Percentiles rank a stretch among this genome's conserved stretches.
Conservation (phyloP, 2,113 vertebrate species). For the Gambusia holbrooki region DNA sequence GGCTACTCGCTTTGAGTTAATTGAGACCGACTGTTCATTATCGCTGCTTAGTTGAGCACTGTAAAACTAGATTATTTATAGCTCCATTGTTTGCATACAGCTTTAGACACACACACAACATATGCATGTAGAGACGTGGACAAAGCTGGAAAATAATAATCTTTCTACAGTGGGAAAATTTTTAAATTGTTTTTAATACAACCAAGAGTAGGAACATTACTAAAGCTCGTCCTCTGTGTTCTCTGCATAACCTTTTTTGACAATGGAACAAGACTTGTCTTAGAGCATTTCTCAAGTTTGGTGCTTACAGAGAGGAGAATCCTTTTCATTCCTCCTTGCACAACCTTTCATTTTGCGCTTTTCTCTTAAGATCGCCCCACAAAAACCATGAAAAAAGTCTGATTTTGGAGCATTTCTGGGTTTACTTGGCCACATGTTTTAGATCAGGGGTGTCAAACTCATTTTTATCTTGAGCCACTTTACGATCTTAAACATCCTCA, state of each 20-base stretch:
- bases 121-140: background rate
- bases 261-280: no score
- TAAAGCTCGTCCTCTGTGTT: no score
- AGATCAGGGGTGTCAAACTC: background rate
- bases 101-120: constrained; percentile 5
- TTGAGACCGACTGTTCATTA: constrained; percentile 65
- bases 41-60: constrained; percentile 54
- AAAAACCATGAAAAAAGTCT: background rate
- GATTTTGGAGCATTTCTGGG: background rate
- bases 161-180: no score
- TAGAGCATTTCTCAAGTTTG: no score
- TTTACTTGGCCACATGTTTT: background rate
- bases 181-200: no score
- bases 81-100: constrained; percentile 34
- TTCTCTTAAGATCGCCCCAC: background rate
- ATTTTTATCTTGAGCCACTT: background rate
- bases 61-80: constrained; percentile 49
- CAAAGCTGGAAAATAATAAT: background rate
- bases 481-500: no score
- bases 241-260: no score
- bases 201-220: no score
- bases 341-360: no score
- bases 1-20: constrained; percentile 55
- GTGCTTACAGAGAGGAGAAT: no score
- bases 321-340: no score